A percentile compares a stretch with the other conserved stretches of the same genome.
Evolutionary conservation across 2,113 vertebrate species (phyloP).

Genomic region (Reinhardtius hippoglossoides): DNA sequence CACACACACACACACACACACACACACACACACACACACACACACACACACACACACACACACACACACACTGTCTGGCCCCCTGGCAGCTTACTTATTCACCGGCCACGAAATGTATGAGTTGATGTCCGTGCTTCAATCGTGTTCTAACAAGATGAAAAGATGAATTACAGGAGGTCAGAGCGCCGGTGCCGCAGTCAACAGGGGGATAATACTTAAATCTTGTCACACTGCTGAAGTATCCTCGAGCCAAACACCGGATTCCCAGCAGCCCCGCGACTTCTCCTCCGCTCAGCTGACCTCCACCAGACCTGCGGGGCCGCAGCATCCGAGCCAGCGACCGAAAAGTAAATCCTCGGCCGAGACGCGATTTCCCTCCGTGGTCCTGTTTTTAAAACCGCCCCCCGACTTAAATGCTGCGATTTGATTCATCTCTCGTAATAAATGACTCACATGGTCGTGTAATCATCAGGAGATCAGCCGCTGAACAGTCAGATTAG

Average conservation of each 20-base stretch:
- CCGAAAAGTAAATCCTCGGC: conserved; percentile 12
- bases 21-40: conserved; percentile 23
- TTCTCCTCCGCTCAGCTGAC: conserved; percentile 42
- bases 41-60: too few species aligned
- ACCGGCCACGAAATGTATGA: neutral
- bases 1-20: conserved; percentile 26
- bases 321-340: conserved; percentile 11
- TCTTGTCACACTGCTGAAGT: conserved; percentile 31
- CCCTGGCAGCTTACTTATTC: too few species aligned
- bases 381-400: conserved; percentile 10
- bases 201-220: conserved; percentile 26
- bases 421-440: conserved; percentile 40
- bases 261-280: conserved; percentile 26
- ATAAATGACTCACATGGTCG: conserved; percentile 43
- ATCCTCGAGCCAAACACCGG: conserved; percentile 37
- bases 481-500: conserved; percentile 56
- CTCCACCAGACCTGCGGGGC: conserved; percentile 21
- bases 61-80: too few species aligned
- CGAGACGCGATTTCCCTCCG: conserved; percentile 31
- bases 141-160: conserved; percentile 31
- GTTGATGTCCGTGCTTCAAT: conserved; percentile 18
- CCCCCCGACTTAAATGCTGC: conserved; percentile 54
- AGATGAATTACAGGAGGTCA: neutral
- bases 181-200: conserved; percentile 11
- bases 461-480: conserved; percentile 63